phyloP scores from a whole-genome alignment of 2,797 vertebrate genomes.

The Euthynnus affinis region DNA sequence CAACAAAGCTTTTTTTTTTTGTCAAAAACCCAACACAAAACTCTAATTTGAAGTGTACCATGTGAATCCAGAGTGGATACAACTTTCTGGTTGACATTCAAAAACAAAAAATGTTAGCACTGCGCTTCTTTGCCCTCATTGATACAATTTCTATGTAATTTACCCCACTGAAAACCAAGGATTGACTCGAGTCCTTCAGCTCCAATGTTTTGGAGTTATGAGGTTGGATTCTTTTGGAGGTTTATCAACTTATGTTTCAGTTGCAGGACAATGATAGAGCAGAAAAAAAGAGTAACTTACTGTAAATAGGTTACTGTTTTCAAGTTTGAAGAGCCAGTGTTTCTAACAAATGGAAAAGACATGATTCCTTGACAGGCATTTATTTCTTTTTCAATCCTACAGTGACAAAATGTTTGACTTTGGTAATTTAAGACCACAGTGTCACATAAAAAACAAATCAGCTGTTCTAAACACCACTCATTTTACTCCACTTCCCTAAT shows the following conservation, averaged over 20 bases:
- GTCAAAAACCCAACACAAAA: too few relatives aligned
- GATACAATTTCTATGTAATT: too few relatives aligned
- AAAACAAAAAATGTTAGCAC: too few relatives aligned
- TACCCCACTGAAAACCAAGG: neutral
- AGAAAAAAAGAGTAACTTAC: neutral
- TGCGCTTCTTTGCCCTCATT: too few relatives aligned
- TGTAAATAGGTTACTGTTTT: neutral
- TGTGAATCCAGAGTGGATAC: too few relatives aligned
- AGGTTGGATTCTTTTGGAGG: neutral
- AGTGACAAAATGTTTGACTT: neutral
- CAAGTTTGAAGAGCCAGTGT: neutral
- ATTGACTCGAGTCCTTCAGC: neutral
- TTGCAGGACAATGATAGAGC: neutral
- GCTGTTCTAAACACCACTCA: conserved; percentile 22
- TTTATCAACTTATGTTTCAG: neutral
- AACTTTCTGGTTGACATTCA: too few relatives aligned
- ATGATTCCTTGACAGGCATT: neutral
- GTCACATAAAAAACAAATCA: conserved; percentile 28
- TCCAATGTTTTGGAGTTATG: neutral
- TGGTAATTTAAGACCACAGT: neutral
- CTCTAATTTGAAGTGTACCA: too few relatives aligned
- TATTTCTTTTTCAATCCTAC: conserved; percentile 9
- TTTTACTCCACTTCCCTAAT: conserved; percentile 64
- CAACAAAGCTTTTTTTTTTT: too few relatives aligned
- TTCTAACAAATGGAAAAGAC: neutral